phyloP scores from a whole-genome alignment of 92 coral and sea anemone genomes.

The Diadumene lineata region DNA sequence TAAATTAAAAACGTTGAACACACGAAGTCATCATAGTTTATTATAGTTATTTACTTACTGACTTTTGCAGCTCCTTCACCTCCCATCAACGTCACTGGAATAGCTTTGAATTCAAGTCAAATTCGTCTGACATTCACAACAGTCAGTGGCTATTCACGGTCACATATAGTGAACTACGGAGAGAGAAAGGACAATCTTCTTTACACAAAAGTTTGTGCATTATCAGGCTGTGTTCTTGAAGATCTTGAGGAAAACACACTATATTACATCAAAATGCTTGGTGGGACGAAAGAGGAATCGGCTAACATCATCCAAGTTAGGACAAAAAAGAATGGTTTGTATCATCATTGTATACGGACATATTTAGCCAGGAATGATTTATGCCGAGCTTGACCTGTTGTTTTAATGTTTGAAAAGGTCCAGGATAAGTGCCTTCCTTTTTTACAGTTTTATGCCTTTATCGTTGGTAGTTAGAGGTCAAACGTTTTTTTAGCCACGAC shows the following conservation, averaged over 20 bases:
- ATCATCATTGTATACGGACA: not conserved
- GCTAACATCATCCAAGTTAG: slow-evolving; percentile 4
- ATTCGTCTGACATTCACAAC: slow-evolving; percentile 1
- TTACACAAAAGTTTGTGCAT: not conserved
- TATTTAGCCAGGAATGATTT: too few relatives aligned
- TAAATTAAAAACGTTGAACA: not conserved
- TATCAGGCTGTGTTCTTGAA: slow-evolving; percentile 11
- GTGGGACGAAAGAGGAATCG: not conserved
- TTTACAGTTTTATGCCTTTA: too few relatives aligned
- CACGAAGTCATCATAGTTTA: not conserved
- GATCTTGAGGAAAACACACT: slow-evolving; percentile 13
- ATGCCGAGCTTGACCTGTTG: too few relatives aligned
- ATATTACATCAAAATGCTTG: slow-evolving; percentile 15
- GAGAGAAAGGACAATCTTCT: not conserved
- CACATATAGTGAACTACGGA: slow-evolving; percentile 10
- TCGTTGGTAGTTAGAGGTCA: too few relatives aligned
- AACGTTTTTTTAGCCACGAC: too few relatives aligned
- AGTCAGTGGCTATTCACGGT: not conserved
- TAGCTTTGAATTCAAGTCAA: slow-evolving; percentile 7
- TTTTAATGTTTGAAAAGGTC: too few relatives aligned
- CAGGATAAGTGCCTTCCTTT: too few relatives aligned
- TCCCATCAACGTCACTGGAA: slow-evolving; percentile 22
- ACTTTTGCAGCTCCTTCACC: slow-evolving; percentile 22
- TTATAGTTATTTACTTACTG: not conserved
- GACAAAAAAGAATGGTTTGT: slow-evolving; percentile 12